Conservation (phyloP, 2,797 vertebrate genomes). For the Nannoperca australis region DNA sequence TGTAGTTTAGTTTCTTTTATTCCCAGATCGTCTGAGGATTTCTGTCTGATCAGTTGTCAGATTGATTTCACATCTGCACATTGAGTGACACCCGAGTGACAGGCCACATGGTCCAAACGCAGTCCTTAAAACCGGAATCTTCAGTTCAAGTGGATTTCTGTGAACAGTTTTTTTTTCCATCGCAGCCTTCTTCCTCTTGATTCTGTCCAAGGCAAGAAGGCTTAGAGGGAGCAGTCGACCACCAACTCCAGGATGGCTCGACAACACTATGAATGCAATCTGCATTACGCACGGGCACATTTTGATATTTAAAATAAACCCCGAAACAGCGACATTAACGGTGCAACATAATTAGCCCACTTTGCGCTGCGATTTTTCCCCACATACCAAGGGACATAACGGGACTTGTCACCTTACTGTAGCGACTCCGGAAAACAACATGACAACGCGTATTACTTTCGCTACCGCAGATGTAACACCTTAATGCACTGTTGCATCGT, state of each 20-base stretch:
- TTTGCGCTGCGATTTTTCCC: conserved; percentile 29
- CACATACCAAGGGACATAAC: conserved; percentile 42
- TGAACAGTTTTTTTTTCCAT: background rate
- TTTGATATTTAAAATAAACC: background rate
- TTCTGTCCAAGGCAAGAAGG: conserved; percentile 14
- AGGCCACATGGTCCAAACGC: conserved; percentile 5
- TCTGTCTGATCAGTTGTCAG: background rate
- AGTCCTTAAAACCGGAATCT: conserved; percentile 28
- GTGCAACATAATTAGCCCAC: conserved; percentile 15
- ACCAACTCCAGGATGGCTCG: conserved; percentile 1
- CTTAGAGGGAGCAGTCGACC: conserved; percentile 6
- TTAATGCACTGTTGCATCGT: conserved; percentile 9
- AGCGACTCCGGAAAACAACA: background rate
- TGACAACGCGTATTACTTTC: background rate
- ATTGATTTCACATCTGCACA: background rate
- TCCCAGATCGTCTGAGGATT: background rate
- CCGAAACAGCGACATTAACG: conserved; percentile 9
- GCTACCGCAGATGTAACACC: background rate
- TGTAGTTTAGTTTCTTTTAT: background rate
- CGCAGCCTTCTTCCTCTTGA: conserved; percentile 14
- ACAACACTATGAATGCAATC: conserved; percentile 1
- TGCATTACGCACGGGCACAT: background rate
- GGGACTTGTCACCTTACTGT: conserved; percentile 36
- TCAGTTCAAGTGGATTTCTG: conserved; percentile 12
- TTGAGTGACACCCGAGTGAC: background rate